Percentiles rank a stretch among this genome's conserved stretches.
Conservation (phyloP, 2,888 invertebrate species). For the Polydrusus cervinus region DNA sequence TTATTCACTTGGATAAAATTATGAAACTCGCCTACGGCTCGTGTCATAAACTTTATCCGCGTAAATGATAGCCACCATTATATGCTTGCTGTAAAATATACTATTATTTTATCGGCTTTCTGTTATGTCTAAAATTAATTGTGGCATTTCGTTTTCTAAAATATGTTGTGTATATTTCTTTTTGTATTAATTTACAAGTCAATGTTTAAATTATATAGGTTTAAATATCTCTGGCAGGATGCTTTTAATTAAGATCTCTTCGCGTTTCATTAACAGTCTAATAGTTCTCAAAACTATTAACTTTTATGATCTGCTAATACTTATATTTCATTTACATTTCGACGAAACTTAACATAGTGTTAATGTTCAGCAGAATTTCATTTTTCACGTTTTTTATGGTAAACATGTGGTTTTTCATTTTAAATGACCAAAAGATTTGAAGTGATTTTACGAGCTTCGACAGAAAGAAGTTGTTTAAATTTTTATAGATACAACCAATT, state of each 20-base stretch:
- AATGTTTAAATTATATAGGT: background rate
- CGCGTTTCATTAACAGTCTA: slow-evolving; percentile 12
- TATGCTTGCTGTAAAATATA: too few relatives aligned
- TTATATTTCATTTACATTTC: slow-evolving; percentile 32
- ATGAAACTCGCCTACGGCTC: too few relatives aligned
- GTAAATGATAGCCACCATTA: too few relatives aligned
- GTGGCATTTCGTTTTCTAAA: too few relatives aligned
- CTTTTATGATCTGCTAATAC: slow-evolving; percentile 40
- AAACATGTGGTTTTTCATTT: slow-evolving; percentile 37
- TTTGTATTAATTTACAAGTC: background rate
- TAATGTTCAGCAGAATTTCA: slow-evolving; percentile 27
- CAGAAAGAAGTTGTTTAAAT: slow-evolving; percentile 8
- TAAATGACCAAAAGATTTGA: slow-evolving; percentile 35
- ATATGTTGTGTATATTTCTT: too few relatives aligned
- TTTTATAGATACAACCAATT: slow-evolving; percentile 7
- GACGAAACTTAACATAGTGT: slow-evolving; percentile 29
- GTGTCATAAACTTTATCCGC: too few relatives aligned
- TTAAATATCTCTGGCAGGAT: slow-evolving; percentile 15
- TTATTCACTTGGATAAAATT: too few relatives aligned
- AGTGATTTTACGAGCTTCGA: slow-evolving; percentile 25
- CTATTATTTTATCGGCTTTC: too few relatives aligned
- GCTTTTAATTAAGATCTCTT: slow-evolving; percentile 22
- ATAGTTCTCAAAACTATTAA: slow-evolving; percentile 40
- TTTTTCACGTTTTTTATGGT: slow-evolving; percentile 34
- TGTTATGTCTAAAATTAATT: too few relatives aligned